These are phyloP conservation scores for Zaprionus ghesquierei DNA, from an alignment of 1,140 invertebrate genomes.

Conservation along the genomic window DNA sequence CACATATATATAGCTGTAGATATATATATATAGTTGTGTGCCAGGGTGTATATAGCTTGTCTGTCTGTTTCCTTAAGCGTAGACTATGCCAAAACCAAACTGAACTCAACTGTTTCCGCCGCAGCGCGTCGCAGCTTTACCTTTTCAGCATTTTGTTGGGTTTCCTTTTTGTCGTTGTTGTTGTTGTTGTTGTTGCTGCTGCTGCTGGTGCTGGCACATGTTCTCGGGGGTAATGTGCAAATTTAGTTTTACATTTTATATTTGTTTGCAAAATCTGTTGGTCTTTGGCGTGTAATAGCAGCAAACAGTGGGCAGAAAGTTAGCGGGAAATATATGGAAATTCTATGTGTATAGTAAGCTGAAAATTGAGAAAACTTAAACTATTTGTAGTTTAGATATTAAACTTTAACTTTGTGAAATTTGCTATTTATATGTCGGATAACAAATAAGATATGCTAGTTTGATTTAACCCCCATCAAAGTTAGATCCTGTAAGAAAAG, in stretches of 20 bases:
- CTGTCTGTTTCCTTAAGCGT: constrained; percentile 28
- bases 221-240: constrained; percentile 64
- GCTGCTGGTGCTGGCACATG: constrained; percentile 37
- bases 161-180: constrained; percentile 9
- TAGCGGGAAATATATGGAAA: not conserved
- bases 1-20: not conserved
- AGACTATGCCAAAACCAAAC: constrained; percentile 25
- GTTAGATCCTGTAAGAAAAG: too few species aligned
- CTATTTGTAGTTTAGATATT: too few species aligned
- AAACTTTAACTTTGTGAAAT: too few species aligned
- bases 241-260: constrained; percentile 81
- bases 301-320: constrained; percentile 8
- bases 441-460: too few species aligned
- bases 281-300: constrained; percentile 3
- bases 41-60: constrained; percentile 14
- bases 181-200: constrained; percentile 25
- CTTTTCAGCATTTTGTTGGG: constrained; percentile 48
- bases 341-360: not conserved
- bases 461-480: too few species aligned
- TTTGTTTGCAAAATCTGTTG: constrained; percentile 51
- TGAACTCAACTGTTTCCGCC: constrained; percentile 49
- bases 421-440: too few species aligned
- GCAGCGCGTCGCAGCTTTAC: constrained; percentile 18
- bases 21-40: constrained; percentile 7
- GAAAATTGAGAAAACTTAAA: too few species aligned